phyloP scores from a whole-genome alignment of 2,797 vertebrate species.

The Erithacus rubecula region DNA sequence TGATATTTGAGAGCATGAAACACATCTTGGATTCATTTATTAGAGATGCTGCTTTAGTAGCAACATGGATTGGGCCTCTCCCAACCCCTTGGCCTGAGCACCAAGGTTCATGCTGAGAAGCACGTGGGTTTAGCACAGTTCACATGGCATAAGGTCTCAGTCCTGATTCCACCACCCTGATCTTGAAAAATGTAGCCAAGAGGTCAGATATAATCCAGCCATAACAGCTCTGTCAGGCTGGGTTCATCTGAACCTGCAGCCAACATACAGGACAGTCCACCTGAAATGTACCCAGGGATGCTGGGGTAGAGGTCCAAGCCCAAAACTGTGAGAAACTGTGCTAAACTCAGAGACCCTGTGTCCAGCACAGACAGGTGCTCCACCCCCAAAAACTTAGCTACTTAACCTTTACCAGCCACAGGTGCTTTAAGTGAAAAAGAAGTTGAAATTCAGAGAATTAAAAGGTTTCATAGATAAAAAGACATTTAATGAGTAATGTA shows the following conservation, averaged over 20 bases:
- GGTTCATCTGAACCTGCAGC: background rate
- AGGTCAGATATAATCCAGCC: background rate
- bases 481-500: background rate
- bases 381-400: background rate
- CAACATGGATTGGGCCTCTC: background rate
- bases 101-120: background rate
- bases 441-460: background rate
- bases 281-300: background rate
- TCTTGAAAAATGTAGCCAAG: background rate
- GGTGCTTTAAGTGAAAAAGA: background rate
- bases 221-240: background rate
- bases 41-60: background rate
- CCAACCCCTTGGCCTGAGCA: background rate
- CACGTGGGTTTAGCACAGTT: accelerated
- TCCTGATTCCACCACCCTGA: background rate
- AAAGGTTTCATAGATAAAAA: background rate
- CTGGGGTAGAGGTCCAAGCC: background rate
- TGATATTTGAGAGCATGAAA: background rate
- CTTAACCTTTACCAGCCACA: background rate
- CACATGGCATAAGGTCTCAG: background rate
- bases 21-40: background rate
- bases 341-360: background rate
- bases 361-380: background rate
- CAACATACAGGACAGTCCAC: no score
- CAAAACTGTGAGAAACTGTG: background rate